These are phyloP conservation scores for Poeciliopsis gracilis DNA, from an alignment of 2,797 vertebrate genomes.

Conservation along the genomic window DNA sequence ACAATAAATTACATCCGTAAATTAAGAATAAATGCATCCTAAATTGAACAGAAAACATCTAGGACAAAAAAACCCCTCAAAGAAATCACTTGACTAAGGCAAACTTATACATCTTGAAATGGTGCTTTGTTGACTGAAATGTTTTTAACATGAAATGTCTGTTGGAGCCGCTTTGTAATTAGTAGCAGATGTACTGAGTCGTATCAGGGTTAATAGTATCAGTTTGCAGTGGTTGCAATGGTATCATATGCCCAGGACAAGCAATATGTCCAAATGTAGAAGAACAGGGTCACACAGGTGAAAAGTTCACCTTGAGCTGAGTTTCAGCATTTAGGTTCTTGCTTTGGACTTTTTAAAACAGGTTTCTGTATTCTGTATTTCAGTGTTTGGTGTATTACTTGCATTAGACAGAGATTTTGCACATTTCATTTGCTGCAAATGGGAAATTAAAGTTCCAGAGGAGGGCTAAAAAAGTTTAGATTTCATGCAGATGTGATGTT, in stretches of 20 bases:
- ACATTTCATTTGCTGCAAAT: not conserved
- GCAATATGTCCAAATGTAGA: not conserved
- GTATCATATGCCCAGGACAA: not conserved
- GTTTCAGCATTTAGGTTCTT: not conserved
- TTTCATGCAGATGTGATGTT: not conserved
- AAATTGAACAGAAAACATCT: not conserved
- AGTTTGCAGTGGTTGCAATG: slow-evolving; percentile 24
- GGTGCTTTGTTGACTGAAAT: not conserved
- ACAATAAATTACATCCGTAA: not conserved
- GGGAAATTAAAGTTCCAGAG: not conserved
- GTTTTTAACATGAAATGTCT: not conserved
- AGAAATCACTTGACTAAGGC: not conserved
- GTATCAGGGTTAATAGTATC: slow-evolving; percentile 35
- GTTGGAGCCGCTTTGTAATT: slow-evolving; percentile 19
- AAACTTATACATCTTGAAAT: not conserved
- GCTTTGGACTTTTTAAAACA: not conserved
- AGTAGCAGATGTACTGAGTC: slow-evolving; percentile 17
- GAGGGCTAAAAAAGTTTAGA: not conserved
- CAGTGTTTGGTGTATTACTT: not conserved
- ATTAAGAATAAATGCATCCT: not conserved
- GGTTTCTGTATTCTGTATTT: not conserved
- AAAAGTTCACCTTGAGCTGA: not conserved
- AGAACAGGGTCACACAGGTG: not conserved
- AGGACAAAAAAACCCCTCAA: no score
- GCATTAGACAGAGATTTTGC: not conserved